Percentiles rank a stretch among this genome's conserved stretches.
These are phyloP conservation scores for Corella eumyota DNA, from an alignment of 23 tunicate genomes.

Conservation along the genomic window DNA sequence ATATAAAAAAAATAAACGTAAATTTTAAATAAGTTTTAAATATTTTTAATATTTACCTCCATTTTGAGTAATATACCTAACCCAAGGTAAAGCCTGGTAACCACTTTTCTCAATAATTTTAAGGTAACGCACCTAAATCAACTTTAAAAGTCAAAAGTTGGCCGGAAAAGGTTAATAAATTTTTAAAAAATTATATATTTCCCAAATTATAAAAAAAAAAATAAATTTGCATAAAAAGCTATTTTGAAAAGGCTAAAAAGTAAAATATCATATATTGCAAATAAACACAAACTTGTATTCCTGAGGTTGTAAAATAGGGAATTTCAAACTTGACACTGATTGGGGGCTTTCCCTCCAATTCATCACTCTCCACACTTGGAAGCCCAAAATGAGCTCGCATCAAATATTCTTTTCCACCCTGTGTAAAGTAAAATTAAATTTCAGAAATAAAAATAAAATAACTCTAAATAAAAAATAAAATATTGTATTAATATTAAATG, in stretches of 20 bases:
- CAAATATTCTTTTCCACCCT: slow-evolving; percentile 97
- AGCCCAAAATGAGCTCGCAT: slow-evolving; percentile 97
- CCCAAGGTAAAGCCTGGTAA: slow-evolving; percentile 97
- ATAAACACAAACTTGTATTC: slow-evolving; percentile 62
- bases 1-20: no score
- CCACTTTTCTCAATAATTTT: slow-evolving; percentile 95
- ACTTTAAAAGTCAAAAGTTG: no score
- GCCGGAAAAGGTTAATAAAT: no score
- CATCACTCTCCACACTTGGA: slow-evolving; percentile 94
- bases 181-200: no score
- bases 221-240: no score
- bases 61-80: slow-evolving; percentile 93
- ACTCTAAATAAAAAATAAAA: not conserved
- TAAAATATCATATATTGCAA: no score
- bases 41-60: slow-evolving; percentile 93
- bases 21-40: no score
- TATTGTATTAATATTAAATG: not conserved
- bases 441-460: not conserved
- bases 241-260: no score
- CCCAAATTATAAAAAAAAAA: no score
- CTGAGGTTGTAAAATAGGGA: slow-evolving; percentile 89
- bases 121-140: slow-evolving; percentile 82
- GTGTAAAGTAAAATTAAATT: not conserved
- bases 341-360: slow-evolving; percentile 96
- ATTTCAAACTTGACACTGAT: slow-evolving; percentile 92